These are phyloP conservation scores for Zophobas atratus DNA, from an alignment of 1,140 invertebrate species.

Conservation along the genomic window DNA sequence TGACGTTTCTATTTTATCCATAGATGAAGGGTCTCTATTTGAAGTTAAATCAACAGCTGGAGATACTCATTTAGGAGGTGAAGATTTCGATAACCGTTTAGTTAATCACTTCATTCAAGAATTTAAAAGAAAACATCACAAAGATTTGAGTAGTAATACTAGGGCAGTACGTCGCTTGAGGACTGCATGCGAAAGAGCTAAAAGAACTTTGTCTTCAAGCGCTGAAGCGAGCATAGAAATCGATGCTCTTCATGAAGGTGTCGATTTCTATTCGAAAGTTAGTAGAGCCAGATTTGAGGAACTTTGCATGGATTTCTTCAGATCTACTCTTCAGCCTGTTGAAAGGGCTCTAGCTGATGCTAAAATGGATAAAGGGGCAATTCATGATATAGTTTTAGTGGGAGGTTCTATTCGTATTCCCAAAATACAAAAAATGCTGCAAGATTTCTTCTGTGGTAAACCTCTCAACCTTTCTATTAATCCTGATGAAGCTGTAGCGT, in stretches of 20 bases:
- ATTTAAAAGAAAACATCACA: slow-evolving; percentile 89
- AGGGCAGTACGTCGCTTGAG: slow-evolving; percentile 83
- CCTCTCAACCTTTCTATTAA: slow-evolving; percentile 81
- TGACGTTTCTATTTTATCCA: slow-evolving; percentile 84
- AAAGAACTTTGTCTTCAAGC: slow-evolving; percentile 78
- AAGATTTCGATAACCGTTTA: slow-evolving; percentile 78
- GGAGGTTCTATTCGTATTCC: slow-evolving; percentile 77
- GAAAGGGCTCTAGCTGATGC: slow-evolving; percentile 83
- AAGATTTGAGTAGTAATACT: slow-evolving; percentile 82
- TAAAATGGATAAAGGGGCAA: slow-evolving; percentile 80
- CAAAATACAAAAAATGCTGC: slow-evolving; percentile 77
- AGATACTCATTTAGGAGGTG: slow-evolving; percentile 72
- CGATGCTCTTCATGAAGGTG: slow-evolving; percentile 82
- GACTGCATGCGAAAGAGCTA: slow-evolving; percentile 82
- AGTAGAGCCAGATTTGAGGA: slow-evolving; percentile 90
- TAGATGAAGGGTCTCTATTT: slow-evolving; percentile 78
- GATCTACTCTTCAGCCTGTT: slow-evolving; percentile 79
- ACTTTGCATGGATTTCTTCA: slow-evolving; percentile 86
- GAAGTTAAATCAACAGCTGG: slow-evolving; percentile 79
- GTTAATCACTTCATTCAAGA: slow-evolving; percentile 83
- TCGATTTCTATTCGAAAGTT: slow-evolving; percentile 91
- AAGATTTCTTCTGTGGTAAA: slow-evolving; percentile 79
- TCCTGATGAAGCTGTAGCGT: slow-evolving; percentile 85
- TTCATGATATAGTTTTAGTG: slow-evolving; percentile 78
- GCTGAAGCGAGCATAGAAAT: slow-evolving; percentile 82